Evolutionary conservation across 1,140 invertebrate genomes (phyloP), one percentile per base, ranked within the genome.

Genomic region (Pollicipes pollicipes): DNA sequence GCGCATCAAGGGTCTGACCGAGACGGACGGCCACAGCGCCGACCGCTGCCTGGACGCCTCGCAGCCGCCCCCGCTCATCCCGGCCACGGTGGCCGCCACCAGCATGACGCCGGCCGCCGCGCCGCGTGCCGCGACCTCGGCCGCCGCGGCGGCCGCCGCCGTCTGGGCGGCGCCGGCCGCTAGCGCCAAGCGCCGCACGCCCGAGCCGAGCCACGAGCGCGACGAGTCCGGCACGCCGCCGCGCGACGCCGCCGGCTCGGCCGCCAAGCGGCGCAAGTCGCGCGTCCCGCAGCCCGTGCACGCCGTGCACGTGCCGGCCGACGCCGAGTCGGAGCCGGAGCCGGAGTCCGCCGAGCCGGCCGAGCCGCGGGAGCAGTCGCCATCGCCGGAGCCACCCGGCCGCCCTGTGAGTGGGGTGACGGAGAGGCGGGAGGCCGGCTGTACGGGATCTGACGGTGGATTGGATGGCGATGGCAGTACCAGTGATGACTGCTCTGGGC

Each of bases 1-100:
- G 31, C 73, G 76, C 31, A 76, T 78, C n/a, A 79, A 78, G 74
- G 78, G 78, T 27, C 73, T 78, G 29, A 74, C 77, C 24, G 78
- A 78, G 71, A 68, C 28, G 4, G 27, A 30, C n/a, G 64, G 27
- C 64, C 24, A 66, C 17, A 28, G 64, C n/a, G 3, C 3, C 64
- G 2, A 3, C 17, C 64, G 28, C 17, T 4, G 64, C 8, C n/a
- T 4, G 64, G 45, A 58, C 45, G 45, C 21, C 13, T 10, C 45
- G 45, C 45, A 10, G 45, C 8, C 24, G 10, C 45, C 45, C 13
- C 45, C 45, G 45, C 45, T 58, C 13, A 58, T 58, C 45, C 45
- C 45, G 45, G 45, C 45, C 13, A 24, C 45, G 17, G 6, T 21
- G 45, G 6, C 45, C 13, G 45, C 45, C 2, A 24, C 6, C 17